Conservation (phyloP, 1,140 invertebrate species). For the Lepidostoma basale region DNA sequence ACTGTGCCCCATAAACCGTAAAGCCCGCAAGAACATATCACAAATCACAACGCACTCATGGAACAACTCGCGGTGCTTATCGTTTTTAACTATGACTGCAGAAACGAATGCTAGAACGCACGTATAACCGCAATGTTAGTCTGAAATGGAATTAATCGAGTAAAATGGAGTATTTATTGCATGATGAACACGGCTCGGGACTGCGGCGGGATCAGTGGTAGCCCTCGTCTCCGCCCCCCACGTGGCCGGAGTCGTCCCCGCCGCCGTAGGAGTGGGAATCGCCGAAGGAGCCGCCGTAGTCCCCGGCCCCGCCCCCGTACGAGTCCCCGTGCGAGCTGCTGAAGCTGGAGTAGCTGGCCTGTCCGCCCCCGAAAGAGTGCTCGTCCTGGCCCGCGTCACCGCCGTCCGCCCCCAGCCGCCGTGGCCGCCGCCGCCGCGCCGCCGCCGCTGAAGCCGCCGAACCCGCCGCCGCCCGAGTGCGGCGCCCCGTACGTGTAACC, state of each 20-base stretch:
- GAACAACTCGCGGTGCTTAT: too few species aligned
- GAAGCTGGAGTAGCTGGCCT: slow-evolving; percentile 50
- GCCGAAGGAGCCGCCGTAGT: slow-evolving; percentile 33
- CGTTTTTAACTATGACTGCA: too few species aligned
- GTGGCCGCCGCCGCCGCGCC: slow-evolving; percentile 49
- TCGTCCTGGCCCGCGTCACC: slow-evolving; percentile 48
- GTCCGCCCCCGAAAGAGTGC: slow-evolving; percentile 48
- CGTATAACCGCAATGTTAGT: slow-evolving; percentile 3
- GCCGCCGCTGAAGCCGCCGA: slow-evolving; percentile 50
- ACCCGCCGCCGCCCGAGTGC: slow-evolving; percentile 55
- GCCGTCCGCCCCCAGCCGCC: slow-evolving; percentile 52
- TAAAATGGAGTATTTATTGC: neutral
- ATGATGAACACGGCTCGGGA: neutral
- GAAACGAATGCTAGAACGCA: neutral
- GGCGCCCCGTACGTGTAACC: slow-evolving; percentile 59
- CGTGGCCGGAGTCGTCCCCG: slow-evolving; percentile 32
- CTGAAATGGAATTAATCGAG: slow-evolving; percentile 9
- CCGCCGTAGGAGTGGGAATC: slow-evolving; percentile 50
- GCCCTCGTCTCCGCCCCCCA: neutral
- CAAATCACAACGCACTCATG: too few species aligned
- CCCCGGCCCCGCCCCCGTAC: slow-evolving; percentile 47
- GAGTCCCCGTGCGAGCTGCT: slow-evolving; percentile 51
- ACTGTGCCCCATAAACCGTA: neutral
- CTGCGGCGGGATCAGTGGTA: neutral
- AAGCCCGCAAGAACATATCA: too few species aligned